Evolutionary conservation across 2,888 invertebrate genomes (phyloP), one percentile per base, ranked within the genome.

Genomic region (Clunio marinus): DNA sequence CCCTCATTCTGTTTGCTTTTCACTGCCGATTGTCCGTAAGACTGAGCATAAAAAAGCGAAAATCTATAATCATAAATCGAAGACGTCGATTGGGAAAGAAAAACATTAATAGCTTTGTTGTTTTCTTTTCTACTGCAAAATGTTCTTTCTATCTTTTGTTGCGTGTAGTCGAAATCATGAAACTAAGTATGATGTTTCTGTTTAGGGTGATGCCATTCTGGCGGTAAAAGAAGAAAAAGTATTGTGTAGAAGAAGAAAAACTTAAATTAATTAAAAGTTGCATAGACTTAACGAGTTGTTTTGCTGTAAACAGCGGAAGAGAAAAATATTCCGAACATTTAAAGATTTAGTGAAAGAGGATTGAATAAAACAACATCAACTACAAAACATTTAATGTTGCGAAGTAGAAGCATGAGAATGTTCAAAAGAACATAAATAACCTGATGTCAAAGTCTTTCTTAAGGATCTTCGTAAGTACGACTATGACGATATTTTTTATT

Each of bases 51-150:
- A 51, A 41, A 41, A 51, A 41, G 41, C 41, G 41, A 41, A 51
- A 4, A 17, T 51, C 51, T 51, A 51, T 51, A 51, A 51, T 51
- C 51, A 51, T 51, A 51, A 51, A 51, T 51, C 51, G 51, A 51
- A 22, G 22, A 51, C n/a, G 51, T 51, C 51, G 51, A 51, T 8
- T 22, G 13, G 32, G 10, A 5, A 10, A 32, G 32, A 32, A 32
- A 17, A 51, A 22, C 51, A 5, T 7, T 51, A 51, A 51, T 51
- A 51, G 51, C 51, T 51, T 51, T 51, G 51, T 32, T 32, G n/a
- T n/a, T 32, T 32, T 13, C 35, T 32, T 32, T 32, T 32, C 13
- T 13, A 13, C 22, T n/a, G n/a, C n/a, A n/a, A n/a, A n/a, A n/a
- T 51, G 51, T 51, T 51, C n/a, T 51, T 51, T 7, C 51, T 51